Evolutionary conservation across 1,140 invertebrate species (phyloP).

Genomic region (Megalopta genalis): DNA sequence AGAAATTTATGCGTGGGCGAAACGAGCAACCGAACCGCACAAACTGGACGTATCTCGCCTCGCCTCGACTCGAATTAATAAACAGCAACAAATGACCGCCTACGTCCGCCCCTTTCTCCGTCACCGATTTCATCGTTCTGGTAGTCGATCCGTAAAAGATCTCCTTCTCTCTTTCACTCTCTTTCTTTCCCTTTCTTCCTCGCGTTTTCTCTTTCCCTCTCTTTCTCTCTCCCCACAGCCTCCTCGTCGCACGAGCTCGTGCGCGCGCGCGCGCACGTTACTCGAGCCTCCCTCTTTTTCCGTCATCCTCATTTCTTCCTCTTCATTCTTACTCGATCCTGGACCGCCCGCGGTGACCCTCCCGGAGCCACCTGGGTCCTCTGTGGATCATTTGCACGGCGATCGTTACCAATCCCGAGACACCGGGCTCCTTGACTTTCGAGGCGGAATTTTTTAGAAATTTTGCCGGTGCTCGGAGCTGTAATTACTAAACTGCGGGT

Average conservation of each 20-base stretch:
- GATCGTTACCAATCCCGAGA: slow-evolving; percentile 55
- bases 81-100: slow-evolving; percentile 78
- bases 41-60: slow-evolving; percentile 75
- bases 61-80: slow-evolving; percentile 78
- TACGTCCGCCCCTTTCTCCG: slow-evolving; percentile 73
- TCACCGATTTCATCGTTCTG: slow-evolving; percentile 73
- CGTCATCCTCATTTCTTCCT: slow-evolving; percentile 5
- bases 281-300: slow-evolving; percentile 41
- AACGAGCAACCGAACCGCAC: slow-evolving; percentile 74
- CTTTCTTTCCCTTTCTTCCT: not conserved
- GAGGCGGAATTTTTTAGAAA: not conserved
- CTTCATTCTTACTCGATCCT: slow-evolving; percentile 29
- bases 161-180: slow-evolving; percentile 17
- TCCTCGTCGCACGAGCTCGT: too few relatives aligned
- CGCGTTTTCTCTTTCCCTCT: too few relatives aligned
- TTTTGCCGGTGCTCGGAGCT: not conserved
- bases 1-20: slow-evolving; percentile 72
- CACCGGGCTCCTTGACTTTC: slow-evolving; percentile 11
- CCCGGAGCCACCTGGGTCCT: slow-evolving; percentile 42
- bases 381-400: slow-evolving; percentile 52
- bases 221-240: not conserved
- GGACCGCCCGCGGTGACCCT: slow-evolving; percentile 60
- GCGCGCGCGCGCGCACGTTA: slow-evolving; percentile 23
- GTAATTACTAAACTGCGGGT: not conserved
- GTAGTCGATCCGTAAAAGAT: slow-evolving; percentile 71